Base-by-base conservation (phyloP, 2,113 vertebrate species). In the Ramphastos sulfuratus region DNA sequence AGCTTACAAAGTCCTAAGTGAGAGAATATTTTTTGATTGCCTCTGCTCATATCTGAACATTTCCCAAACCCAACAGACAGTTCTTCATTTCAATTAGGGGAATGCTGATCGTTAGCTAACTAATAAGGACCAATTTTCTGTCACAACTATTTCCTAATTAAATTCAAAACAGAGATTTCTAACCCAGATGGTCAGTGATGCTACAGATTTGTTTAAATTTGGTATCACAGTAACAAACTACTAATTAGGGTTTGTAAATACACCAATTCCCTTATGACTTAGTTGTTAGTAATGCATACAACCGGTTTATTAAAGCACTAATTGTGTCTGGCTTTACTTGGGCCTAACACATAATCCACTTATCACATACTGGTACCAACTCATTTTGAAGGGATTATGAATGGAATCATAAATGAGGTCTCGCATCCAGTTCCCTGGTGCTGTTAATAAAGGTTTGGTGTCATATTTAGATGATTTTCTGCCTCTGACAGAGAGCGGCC, bases 211-310 rank as follows among this genome's bases (percentile, higher is more conserved):
- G 97, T 98, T 98, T 97, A 98, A 98, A 98, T 97, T 98, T 97
- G 96, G 96, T 97, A 97, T 92, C 94, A 97, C 96, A 97, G 97
- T 97, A 98, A 98, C 97, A 98, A 98, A 98, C 98, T 97, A 96
- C 97, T 98, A 98, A 98, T 98, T 98, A 97, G 97, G 97, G 96
- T 97, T 97, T 97, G 97, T 98, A 98, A 98, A 98, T 98, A 98
- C 95, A 97, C 94, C 94, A 95, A 97, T 97, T 97, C 97, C 97
- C 97, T 95, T 58, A 77, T 95, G 96, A 96, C 97, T 64, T 67
- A 93, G 95, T 97, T 97, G 96, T 97, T 97, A 96, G 96, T 96
- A 97, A 97, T 97, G 96, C 96, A 98, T 96, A 96, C 96, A 98
- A 97, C 97, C 4, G 13, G 97, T 98, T 98, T 98, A 98, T 98